Base-by-base conservation (phyloP, 2,888 invertebrate species). In the Cerastis leucographa region DNA sequence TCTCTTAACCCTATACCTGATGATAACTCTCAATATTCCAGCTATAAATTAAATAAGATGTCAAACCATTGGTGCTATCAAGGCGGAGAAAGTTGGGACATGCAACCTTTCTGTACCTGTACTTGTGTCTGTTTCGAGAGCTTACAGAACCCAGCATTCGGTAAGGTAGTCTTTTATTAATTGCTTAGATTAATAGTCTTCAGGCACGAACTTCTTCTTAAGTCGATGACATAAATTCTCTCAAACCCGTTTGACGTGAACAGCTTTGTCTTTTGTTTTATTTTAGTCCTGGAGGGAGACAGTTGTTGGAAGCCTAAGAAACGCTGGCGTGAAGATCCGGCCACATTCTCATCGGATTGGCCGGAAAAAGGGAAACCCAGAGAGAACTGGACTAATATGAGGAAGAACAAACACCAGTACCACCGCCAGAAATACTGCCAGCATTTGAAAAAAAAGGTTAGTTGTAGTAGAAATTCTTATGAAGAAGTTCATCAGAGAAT, bases 111-210 rank as follows among this genome's bases (percentile, higher is more conserved):
- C 70, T 35, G 35, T 35, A 35, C 35, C 35, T 35, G 35, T 35
- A 2, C 2, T 3, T 35, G 35, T 35, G 22, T 92, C 6, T 92
- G 90, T 75, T 74, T 71, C 3, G 90, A 92, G 46, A 87, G 67
- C 14, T 40, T 93, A 3, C 92, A 92, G 42, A 90, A 91, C 62
- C 91, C 91, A 0, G 86, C 83, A 35, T 35, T 22, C 17, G 40
- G 62, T 75, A 75, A 35, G 25, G 12, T 46, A 19, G 19, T 40
- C 1, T n/a, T 51, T 19, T 12, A 19, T 19, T 25, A 4, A n/a
- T 40, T 56, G 3, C 35, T 61, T 19, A 0, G 25, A 54, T 35
- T 35, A 17, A 5, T 40, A 62, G 42, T 17, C 1, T 17, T 64
- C 14, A 42, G 14, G 4, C 3, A 42, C 14, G n/a, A 8, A 59